Evolutionary conservation across 2,888 invertebrate species (phyloP).

Genomic region (Leptopilina syphax): DNA sequence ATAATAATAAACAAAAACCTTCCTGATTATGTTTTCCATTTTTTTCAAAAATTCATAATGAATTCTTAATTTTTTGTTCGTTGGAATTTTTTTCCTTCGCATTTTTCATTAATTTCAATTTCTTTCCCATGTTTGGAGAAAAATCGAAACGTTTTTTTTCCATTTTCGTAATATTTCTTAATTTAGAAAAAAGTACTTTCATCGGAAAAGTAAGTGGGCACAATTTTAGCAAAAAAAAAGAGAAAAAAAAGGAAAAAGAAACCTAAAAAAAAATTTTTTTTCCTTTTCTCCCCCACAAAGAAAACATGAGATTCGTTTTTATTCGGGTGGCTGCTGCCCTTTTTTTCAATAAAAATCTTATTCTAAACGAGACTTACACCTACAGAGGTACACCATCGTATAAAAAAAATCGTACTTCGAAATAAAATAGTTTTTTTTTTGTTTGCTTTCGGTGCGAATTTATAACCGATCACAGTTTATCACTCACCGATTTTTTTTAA

Average conservation of each 20-base stretch:
- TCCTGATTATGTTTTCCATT: too few species aligned
- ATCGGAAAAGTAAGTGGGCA: too few species aligned
- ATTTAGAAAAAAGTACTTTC: too few species aligned
- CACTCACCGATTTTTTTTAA: conserved; percentile 1
- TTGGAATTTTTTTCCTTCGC: too few species aligned
- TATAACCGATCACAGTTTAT: conserved; percentile 3
- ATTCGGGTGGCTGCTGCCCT: conserved; percentile 2
- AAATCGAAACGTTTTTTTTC: too few species aligned
- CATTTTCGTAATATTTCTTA: too few species aligned
- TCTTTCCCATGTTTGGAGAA: too few species aligned
- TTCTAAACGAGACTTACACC: background rate
- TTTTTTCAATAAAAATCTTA: background rate
- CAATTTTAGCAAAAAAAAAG: too few species aligned
- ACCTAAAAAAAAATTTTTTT: background rate
- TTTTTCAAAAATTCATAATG: too few species aligned
- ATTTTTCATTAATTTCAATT: too few species aligned
- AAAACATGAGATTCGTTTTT: conserved; percentile 25
- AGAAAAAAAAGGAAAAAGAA: conserved; percentile 8
- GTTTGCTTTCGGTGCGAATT: background rate
- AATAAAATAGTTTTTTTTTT: conserved; percentile 10
- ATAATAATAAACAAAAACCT: too few species aligned
- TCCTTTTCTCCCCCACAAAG: background rate
- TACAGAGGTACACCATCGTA: conserved; percentile 15
- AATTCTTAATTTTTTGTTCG: too few species aligned
- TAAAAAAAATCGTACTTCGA: conserved; percentile 18